Evolutionary conservation across 2,888 invertebrate species (phyloP), one percentile per base, ranked within the genome.

Genomic region (Netelia virgata): DNA sequence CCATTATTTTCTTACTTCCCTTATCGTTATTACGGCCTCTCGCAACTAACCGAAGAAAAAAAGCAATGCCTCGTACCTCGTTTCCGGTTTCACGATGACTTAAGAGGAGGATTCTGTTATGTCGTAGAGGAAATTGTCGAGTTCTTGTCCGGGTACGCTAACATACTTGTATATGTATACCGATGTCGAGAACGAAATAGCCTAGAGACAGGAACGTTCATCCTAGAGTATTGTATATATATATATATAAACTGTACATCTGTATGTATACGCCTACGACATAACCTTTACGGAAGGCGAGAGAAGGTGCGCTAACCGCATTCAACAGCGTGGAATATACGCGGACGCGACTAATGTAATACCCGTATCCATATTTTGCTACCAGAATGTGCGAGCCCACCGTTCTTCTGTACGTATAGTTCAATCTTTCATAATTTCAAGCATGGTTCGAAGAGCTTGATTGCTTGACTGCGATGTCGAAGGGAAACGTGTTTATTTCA

Each of bases 201-300:
- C 77, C 66, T 64, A 43, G 69, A 74, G 78, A 78, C 78, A 53
- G 78, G 78, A 70, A 78, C 84, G 73, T 73, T 66, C 81, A 47
- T 82, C 75, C 64, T 23, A 11, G 14, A n/a, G 69, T 64, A 73
- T 77, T 72, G 80, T 73, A 77, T 28, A 23, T 53, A 20, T 64
- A 14, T 18, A 28, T 41, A 28, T 75, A n/a, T 69, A 70, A 9
- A 57, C 9, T 47, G 47, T 47, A 47, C 47, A 47, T 47, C 47
- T 47, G 10, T 68, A 59, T 47, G 14, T 69, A 66, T 73, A 81
- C 79, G 78, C 84, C 82, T 79, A 85, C 84, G 84, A 79, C 61
- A 72, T 82, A 82, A 82, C 82, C 84, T 82, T 85, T 82, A 82
- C 78, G 78, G 82, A 75, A 82, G 82, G 84, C 82, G 70, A 85